Percentiles rank a stretch among this genome's conserved stretches.
These are phyloP conservation scores for Mustela lutreola DNA, from an alignment of 2,113 vertebrate genomes.

Conservation along the genomic window DNA sequence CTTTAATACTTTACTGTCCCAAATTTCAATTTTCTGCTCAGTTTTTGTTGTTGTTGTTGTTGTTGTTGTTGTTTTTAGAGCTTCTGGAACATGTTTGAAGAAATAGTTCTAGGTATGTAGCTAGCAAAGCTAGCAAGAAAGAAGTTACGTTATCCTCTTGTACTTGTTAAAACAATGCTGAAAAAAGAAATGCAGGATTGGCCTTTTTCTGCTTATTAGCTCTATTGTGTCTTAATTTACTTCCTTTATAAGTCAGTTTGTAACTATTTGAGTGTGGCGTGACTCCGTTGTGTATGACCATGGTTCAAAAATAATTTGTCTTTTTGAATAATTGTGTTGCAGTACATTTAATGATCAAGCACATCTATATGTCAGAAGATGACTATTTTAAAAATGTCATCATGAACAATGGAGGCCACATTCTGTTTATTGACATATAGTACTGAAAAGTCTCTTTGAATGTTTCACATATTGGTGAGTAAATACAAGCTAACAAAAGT, in stretches of 20 bases:
- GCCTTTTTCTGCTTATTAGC: background rate
- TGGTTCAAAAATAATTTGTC: background rate
- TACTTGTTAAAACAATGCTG: background rate
- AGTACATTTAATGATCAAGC: background rate
- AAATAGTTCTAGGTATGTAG: background rate
- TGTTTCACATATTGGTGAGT: background rate
- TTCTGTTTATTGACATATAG: background rate
- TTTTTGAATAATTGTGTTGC: background rate
- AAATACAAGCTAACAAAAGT: background rate
- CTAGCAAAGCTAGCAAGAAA: background rate
- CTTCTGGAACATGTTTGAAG: background rate
- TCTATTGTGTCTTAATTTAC: background rate
- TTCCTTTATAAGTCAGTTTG: background rate
- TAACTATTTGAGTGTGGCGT: background rate
- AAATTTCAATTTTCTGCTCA: background rate
- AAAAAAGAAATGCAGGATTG: background rate
- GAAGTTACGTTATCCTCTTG: background rate
- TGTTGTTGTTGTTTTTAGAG: background rate
- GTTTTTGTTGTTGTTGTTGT: background rate
- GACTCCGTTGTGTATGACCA: background rate
- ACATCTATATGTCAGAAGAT: background rate
- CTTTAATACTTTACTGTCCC: background rate
- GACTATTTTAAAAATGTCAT: background rate
- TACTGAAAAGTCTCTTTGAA: background rate
- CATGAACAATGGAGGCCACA: background rate